Base-by-base conservation (phyloP, 2,888 invertebrate species). In the Platycheirus rosarum region DNA sequence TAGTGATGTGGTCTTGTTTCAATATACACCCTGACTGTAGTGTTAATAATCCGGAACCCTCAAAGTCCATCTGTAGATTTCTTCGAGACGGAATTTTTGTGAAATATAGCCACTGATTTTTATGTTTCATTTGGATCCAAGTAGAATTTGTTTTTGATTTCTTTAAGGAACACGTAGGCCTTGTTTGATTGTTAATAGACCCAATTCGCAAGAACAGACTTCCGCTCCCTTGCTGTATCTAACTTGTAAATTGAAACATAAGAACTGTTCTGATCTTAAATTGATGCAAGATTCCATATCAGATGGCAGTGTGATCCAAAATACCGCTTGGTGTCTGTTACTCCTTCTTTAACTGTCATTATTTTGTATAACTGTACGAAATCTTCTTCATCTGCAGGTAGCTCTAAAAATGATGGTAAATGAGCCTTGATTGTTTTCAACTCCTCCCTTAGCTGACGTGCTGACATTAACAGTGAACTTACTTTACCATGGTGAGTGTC, bases 401-500 rank as follows among this genome's bases (percentile, higher is more conserved):
- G n/a, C n/a, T n/a, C n/a, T n/a, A n/a, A n/a, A n/a, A n/a, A n/a
- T n/a, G n/a, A n/a, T n/a, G n/a, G n/a, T n/a, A n/a, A n/a, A n/a
- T n/a, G n/a, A n/a, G n/a, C n/a, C n/a, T n/a, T n/a, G n/a, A n/a
- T n/a, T n/a, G n/a, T n/a, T n/a, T n/a, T n/a, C n/a, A n/a, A n/a
- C n/a, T n/a, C n/a, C n/a, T n/a, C n/a, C n/a, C n/a, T n/a, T n/a
- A n/a, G n/a, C 5, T 51, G 62, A 3, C 8, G 14, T 9, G 62
- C 20, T 42, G 70, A 60, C 7, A 70, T 11, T 13, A 62, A 18
- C 5, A 48, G 11, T 40, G 70, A 51, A 23, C 51, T 73, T n/a
- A 63, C 53, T 55, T 53, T 73, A 11, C 65, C 55, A 23, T 71
- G 49, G 7, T 71, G 51, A 23, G 62, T 40, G 29, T 60, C 26